These are phyloP conservation scores for Tupaia chinensis DNA, from an alignment of 2,113 vertebrate genomes.

Conservation along the genomic window DNA sequence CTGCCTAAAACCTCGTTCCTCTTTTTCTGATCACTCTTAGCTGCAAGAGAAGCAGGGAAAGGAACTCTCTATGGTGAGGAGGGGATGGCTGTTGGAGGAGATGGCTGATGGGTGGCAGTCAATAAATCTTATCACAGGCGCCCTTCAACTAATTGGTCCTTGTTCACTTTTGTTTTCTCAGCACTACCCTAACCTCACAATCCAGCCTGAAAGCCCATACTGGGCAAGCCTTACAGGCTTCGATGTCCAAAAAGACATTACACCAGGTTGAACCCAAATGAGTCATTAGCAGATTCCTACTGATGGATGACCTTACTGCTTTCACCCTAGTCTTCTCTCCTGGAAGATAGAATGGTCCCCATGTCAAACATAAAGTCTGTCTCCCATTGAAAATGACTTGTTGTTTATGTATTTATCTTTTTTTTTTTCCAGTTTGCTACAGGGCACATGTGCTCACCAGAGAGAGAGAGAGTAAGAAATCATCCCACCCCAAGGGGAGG, in stretches of 20 bases:
- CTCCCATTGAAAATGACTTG: background rate
- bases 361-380: background rate
- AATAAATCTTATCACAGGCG: background rate
- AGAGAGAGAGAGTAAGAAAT: too few species aligned
- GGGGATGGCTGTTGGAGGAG: background rate
- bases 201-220: background rate
- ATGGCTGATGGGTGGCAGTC: background rate
- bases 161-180: background rate
- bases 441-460: too few species aligned
- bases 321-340: background rate
- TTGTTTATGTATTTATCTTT: background rate
- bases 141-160: background rate
- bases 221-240: background rate
- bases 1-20: background rate
- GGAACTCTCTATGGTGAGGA: background rate
- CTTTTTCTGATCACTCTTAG: background rate
- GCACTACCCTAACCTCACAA: background rate
- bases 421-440: too few species aligned
- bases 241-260: background rate
- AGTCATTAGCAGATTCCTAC: background rate
- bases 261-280: background rate
- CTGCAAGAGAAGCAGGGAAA: slow-evolving; percentile 1
- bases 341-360: background rate
- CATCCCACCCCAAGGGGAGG: too few species aligned
- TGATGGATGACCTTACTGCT: background rate